Conservation (phyloP, 2,888 invertebrate genomes). For the Synergus laeviventris region DNA sequence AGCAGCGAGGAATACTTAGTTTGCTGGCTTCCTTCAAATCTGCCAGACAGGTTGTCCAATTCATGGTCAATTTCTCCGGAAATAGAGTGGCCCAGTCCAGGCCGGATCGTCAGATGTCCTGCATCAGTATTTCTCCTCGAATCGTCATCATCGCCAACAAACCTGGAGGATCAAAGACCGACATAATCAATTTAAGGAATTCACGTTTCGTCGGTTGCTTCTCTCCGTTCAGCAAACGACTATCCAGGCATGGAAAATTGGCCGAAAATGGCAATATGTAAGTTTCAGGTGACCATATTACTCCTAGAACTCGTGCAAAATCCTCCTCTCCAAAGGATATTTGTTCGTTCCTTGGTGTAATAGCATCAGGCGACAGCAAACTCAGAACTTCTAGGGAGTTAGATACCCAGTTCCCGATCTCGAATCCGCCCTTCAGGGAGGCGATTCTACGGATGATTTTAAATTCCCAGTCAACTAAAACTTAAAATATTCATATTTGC, state of each 20-base stretch:
- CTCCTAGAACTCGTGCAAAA: background rate
- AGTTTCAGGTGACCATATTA: background rate
- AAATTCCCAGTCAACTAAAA: too few species aligned
- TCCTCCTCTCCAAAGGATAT: background rate
- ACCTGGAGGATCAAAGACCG: constrained; percentile 61
- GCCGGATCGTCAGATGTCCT: constrained; percentile 52
- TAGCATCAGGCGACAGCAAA: background rate
- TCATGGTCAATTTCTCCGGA: constrained; percentile 38
- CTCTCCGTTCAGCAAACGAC: background rate
- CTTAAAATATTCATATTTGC: constrained; percentile 57
- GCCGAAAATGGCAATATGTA: background rate
- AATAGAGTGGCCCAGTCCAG: constrained; percentile 45
- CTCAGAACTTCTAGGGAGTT: constrained; percentile 15
- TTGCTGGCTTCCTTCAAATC: constrained; percentile 40
- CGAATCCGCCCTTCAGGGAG: constrained; percentile 26
- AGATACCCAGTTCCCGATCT: constrained; percentile 16
- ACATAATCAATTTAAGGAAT: constrained; percentile 52
- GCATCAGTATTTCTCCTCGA: constrained; percentile 53
- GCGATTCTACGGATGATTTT: too few species aligned
- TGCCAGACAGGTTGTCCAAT: constrained; percentile 52
- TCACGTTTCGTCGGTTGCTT: constrained; percentile 54
- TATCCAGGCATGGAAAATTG: background rate
- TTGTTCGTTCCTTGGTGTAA: background rate
- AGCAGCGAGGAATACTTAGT: constrained; percentile 52
- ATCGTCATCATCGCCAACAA: constrained; percentile 52